These are phyloP conservation scores for Argentina silus DNA, from an alignment of 2,797 vertebrate genomes.

Conservation along the genomic window DNA sequence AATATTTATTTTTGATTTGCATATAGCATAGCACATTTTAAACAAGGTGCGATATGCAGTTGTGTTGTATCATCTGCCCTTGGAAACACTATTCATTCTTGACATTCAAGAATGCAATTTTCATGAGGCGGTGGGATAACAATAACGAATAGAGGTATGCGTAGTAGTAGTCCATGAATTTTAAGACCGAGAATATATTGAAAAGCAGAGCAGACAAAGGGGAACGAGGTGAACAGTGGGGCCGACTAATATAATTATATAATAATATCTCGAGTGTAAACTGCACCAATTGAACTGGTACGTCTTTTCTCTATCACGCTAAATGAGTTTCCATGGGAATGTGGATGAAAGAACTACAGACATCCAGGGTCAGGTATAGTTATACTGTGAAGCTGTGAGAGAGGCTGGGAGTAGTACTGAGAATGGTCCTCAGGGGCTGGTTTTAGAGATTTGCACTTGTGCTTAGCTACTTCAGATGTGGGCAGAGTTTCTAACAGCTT, in stretches of 20 bases:
- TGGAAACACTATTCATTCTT: conserved; percentile 65
- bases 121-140: conserved; percentile 58
- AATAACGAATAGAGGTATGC: conserved; percentile 64
- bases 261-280: conserved; percentile 83
- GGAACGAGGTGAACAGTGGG: conserved; percentile 57
- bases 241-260: conserved; percentile 77
- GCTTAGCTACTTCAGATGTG: conserved; percentile 77
- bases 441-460: conserved; percentile 78
- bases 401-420: conserved; percentile 59
- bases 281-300: conserved; percentile 79
- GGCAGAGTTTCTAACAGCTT: conserved; percentile 77
- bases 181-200: conserved; percentile 77
- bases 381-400: conserved; percentile 9
- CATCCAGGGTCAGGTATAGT: conserved; percentile 73
- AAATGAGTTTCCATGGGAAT: conserved; percentile 82
- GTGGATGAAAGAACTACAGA: conserved; percentile 72
- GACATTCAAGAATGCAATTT: conserved; percentile 75
- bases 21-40: conserved; percentile 60
- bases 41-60: conserved; percentile 44
- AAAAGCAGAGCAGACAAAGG: conserved; percentile 68
- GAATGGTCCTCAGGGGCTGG: conserved; percentile 78
- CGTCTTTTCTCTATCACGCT: conserved; percentile 73
- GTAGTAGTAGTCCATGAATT: conserved; percentile 75
- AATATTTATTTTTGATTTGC: conserved; percentile 51
- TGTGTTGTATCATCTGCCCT: conserved; percentile 66